A percentile compares a stretch with the other conserved stretches of the same genome.
These are phyloP conservation scores for Scrobipalpa atriplicella DNA, from an alignment of 2,888 invertebrate species.

Conservation along the genomic window DNA sequence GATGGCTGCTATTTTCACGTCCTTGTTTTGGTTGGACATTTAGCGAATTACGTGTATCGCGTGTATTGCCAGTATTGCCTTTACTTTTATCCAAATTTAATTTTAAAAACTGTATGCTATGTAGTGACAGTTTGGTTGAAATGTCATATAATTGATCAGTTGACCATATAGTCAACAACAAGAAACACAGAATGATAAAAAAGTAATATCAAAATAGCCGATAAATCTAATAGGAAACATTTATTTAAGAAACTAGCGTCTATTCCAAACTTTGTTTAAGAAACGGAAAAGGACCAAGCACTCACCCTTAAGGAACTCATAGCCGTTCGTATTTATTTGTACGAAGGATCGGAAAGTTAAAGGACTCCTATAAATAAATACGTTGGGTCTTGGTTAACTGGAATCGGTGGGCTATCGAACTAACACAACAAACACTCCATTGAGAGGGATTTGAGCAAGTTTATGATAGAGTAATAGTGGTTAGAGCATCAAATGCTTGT, in stretches of 20 bases:
- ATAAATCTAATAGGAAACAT: too few species aligned
- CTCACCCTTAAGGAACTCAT: slow-evolving; percentile 6
- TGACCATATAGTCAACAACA: too few species aligned
- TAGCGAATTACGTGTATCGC: too few species aligned
- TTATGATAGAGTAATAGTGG: background rate
- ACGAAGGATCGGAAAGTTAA: slow-evolving; percentile 9
- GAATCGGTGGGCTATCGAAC: background rate
- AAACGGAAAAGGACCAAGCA: background rate
- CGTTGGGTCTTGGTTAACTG: slow-evolving; percentile 1
- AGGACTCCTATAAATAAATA: slow-evolving; percentile 5
- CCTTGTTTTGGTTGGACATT: too few species aligned
- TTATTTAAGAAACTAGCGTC: background rate
- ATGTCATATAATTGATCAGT: too few species aligned
- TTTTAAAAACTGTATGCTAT: too few species aligned
- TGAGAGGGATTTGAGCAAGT: background rate
- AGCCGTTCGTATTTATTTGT: slow-evolving; percentile 1
- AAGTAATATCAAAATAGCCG: too few species aligned
- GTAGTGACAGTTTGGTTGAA: too few species aligned
- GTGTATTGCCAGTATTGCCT: too few species aligned
- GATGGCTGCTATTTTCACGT: too few species aligned
- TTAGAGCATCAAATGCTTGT: background rate
- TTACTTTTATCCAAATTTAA: too few species aligned
- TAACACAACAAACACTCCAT: background rate
- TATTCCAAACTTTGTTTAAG: background rate
- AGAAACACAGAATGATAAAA: too few species aligned